phyloP scores from a whole-genome alignment of 1,140 invertebrate genomes.

The Tetramorium alpestre region DNA sequence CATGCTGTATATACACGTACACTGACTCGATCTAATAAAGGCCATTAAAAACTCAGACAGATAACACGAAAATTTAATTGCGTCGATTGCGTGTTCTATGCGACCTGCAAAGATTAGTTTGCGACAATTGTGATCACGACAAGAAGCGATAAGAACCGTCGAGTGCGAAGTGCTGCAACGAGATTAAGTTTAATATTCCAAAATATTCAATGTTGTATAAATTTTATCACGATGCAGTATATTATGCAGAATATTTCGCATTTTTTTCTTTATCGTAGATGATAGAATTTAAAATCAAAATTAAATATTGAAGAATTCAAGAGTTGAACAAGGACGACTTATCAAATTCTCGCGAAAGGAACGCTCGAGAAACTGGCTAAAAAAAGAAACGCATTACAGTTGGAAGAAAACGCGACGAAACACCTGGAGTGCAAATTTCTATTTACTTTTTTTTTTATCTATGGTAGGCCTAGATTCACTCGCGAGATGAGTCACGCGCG shows the following conservation, averaged over 20 bases:
- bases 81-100: slow-evolving; percentile 23
- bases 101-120: slow-evolving; percentile 24
- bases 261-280: neutral
- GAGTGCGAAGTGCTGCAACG: neutral
- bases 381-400: neutral
- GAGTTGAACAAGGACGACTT: neutral
- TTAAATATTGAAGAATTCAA: neutral
- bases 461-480: slow-evolving; percentile 22
- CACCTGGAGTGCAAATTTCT: neutral
- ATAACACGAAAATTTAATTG: slow-evolving; percentile 38
- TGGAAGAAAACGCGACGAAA: neutral
- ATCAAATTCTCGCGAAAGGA: neutral
- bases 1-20: slow-evolving; percentile 14
- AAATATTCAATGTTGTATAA: neutral
- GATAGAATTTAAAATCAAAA: neutral
- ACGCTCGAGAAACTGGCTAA: neutral
- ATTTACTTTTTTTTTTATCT: neutral
- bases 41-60: slow-evolving; percentile 16
- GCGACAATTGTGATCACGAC: slow-evolving; percentile 2
- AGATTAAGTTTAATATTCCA: neutral
- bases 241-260: neutral
- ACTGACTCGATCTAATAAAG: slow-evolving; percentile 21
- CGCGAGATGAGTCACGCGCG: slow-evolving; percentile 49
- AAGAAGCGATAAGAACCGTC: neutral
- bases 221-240: neutral